These are phyloP conservation scores for Pseudorasbora parva DNA, from an alignment of 2,113 vertebrate species.

Conservation along the genomic window DNA sequence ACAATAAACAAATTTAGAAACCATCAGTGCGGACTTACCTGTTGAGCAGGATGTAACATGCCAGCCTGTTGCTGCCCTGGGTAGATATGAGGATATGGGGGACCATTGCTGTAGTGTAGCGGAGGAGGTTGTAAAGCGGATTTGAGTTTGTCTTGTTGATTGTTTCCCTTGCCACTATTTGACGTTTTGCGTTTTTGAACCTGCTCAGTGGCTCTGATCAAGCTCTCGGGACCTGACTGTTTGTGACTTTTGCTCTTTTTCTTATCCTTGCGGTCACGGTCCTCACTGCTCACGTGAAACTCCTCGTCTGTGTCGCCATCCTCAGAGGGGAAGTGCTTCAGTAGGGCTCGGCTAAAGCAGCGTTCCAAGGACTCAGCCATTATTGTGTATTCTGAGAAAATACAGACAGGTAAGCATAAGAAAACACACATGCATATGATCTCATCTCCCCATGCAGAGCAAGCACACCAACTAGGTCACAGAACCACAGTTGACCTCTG, in stretches of 20 bases:
- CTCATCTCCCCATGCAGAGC: conserved; percentile 50
- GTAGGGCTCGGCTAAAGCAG: conserved; percentile 92
- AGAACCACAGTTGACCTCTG: conserved; percentile 68
- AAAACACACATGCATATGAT: background rate
- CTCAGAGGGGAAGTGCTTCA: conserved; percentile 95
- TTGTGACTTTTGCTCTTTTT: conserved; percentile 77
- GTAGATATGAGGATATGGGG: conserved; percentile 71
- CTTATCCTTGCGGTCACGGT: conserved; percentile 87
- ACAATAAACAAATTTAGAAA: conserved; percentile 2
- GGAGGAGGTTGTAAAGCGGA: conserved; percentile 61
- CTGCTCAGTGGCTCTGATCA: conserved; percentile 79
- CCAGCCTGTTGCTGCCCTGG: conserved; percentile 64
- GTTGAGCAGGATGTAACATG: conserved; percentile 71
- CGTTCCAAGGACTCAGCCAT: conserved; percentile 95
- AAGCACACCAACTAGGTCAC: conserved; percentile 71
- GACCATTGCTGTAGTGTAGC: conserved; percentile 67
- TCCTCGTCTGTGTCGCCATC: conserved; percentile 97
- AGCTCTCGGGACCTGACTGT: conserved; percentile 78
- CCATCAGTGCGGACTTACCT: conserved; percentile 62
- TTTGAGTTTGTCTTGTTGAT: conserved; percentile 63
- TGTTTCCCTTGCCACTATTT: conserved; percentile 73
- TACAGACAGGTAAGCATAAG: conserved; percentile 30
- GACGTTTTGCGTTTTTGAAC: conserved; percentile 73
- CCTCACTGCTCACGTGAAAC: conserved; percentile 86
- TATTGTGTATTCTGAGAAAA: conserved; percentile 87